Evolutionary conservation across 2,113 vertebrate species (phyloP).

Genomic region (Circaetus gallicus): DNA sequence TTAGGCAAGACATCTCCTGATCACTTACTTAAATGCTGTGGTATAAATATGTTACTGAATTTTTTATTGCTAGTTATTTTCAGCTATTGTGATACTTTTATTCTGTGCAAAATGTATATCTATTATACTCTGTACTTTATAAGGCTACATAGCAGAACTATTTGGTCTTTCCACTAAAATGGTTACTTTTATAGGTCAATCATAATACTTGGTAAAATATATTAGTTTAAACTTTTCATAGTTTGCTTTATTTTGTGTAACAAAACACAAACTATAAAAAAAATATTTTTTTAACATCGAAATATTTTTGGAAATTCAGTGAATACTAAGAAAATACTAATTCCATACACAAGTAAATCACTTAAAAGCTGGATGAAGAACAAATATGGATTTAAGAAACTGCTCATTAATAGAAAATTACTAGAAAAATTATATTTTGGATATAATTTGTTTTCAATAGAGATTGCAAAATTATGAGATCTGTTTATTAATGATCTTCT

Average conservation of each 20-base stretch:
- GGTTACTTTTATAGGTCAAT: not conserved
- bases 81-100: not conserved
- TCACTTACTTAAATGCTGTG: not conserved
- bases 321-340: not conserved
- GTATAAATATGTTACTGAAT: not conserved
- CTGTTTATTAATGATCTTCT: not conserved
- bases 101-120: not conserved
- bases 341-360: not conserved
- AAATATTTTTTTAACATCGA: not conserved
- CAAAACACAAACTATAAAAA: not conserved
- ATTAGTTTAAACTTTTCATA: not conserved
- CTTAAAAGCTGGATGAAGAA: not conserved
- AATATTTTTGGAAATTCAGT: not conserved
- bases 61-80: not conserved
- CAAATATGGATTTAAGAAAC: not conserved
- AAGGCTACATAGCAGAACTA: not conserved
- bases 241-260: not conserved
- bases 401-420: not conserved
- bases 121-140: not conserved
- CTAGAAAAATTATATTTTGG: not conserved
- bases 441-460: not conserved
- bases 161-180: not conserved
- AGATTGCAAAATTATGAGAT: not conserved
- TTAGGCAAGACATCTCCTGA: not conserved
- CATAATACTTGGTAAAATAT: not conserved